These are phyloP conservation scores for Zoroaster sp. DNA, from an alignment of 53 echinoderm and acorn worm species.

Conservation along the genomic window DNA sequence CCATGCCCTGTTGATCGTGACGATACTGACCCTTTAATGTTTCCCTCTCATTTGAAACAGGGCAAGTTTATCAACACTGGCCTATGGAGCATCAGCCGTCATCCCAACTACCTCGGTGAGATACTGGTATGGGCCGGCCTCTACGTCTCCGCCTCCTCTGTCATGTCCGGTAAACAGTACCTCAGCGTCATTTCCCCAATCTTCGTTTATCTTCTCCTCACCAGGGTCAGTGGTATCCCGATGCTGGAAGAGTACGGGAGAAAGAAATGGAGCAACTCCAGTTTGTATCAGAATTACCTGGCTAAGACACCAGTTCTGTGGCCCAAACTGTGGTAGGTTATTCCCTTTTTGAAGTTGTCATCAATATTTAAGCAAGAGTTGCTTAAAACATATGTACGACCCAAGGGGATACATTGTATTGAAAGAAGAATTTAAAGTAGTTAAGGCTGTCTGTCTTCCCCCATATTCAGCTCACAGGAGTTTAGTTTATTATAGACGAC, in stretches of 20 bases:
- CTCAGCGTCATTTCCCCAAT: conserved; percentile 83
- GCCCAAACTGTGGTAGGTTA: conserved; percentile 73
- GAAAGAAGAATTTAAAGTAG: too few species aligned
- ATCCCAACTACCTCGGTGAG: conserved; percentile 98
- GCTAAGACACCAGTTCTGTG: conserved; percentile 78
- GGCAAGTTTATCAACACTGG: conserved; percentile 90
- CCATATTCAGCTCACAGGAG: too few species aligned
- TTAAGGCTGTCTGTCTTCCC: too few species aligned
- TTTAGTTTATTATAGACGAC: too few species aligned
- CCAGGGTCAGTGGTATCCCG: conserved; percentile 83
- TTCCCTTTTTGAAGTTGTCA: not conserved
- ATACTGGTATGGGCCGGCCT: conserved; percentile 92
- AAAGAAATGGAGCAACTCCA: conserved; percentile 81
- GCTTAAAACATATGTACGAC: too few species aligned
- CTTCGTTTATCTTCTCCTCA: conserved; percentile 84
- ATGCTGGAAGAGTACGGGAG: conserved; percentile 77
- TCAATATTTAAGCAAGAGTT: not conserved
- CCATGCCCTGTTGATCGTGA: too few species aligned
- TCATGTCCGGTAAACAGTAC: conserved; percentile 84
- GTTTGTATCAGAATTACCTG: conserved; percentile 73
- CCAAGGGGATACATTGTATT: too few species aligned
- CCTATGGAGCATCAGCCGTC: conserved; percentile 94
- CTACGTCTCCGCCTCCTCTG: conserved; percentile 85
- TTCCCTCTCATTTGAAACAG: conserved; percentile 33
- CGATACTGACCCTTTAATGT: not conserved